Conservation (phyloP, 1,140 invertebrate species). For the Reticulitermes speratus region DNA sequence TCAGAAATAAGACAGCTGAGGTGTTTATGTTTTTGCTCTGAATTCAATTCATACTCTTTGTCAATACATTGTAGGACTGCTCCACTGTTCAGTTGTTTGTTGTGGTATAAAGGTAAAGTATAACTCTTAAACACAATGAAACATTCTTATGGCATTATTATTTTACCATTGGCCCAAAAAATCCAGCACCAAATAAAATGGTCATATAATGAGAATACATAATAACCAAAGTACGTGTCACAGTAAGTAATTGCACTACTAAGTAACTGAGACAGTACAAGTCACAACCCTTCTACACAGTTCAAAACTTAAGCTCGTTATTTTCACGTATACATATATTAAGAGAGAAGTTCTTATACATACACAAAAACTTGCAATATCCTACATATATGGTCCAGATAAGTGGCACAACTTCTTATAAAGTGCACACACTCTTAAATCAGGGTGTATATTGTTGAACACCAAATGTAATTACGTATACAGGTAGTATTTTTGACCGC, state of each 20-base stretch:
- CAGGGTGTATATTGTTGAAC: neutral
- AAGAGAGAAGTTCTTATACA: neutral
- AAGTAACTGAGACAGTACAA: neutral
- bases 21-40: too few relatives aligned
- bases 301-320: conserved; percentile 12
- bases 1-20: too few relatives aligned
- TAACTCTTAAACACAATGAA: neutral
- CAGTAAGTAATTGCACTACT: neutral
- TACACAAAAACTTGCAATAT: neutral
- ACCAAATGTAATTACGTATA: neutral
- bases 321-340: conserved; percentile 5
- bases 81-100: too few relatives aligned
- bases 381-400: neutral
- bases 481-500: too few relatives aligned
- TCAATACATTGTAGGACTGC: too few relatives aligned
- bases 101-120: neutral
- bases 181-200: conserved; percentile 16
- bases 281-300: neutral
- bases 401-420: neutral
- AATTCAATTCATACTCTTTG: too few relatives aligned
- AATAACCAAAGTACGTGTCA: neutral
- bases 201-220: neutral
- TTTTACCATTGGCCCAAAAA: neutral
- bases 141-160: neutral
- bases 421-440: neutral